These are phyloP conservation scores for Xanthorhoe spadicearia DNA, from an alignment of 2,888 invertebrate species.

Conservation along the genomic window DNA sequence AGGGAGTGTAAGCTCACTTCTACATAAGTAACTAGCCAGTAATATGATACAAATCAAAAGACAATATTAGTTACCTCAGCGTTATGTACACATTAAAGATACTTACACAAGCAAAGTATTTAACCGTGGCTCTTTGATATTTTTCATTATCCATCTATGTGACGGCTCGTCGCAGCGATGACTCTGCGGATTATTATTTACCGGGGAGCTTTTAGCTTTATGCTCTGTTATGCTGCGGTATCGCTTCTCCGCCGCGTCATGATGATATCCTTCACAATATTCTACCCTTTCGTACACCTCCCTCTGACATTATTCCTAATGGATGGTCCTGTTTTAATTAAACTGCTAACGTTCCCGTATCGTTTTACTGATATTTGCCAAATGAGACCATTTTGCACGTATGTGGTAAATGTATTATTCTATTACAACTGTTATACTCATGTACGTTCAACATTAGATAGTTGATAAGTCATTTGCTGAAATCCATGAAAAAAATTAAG, in stretches of 20 bases:
- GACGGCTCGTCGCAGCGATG: slow-evolving; percentile 47
- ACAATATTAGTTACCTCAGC: slow-evolving; percentile 16
- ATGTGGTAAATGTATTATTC: slow-evolving; percentile 26
- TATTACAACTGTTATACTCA: slow-evolving; percentile 21
- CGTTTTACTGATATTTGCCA: slow-evolving; percentile 31
- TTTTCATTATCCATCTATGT: slow-evolving; percentile 48
- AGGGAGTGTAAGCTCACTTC: too few relatives aligned
- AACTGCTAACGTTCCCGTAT: slow-evolving; percentile 33
- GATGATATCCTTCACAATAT: slow-evolving; percentile 45
- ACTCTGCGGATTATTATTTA: slow-evolving; percentile 50
- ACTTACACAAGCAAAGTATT: slow-evolving; percentile 33
- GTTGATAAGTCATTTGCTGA: not conserved
- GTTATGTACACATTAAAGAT: slow-evolving; percentile 24
- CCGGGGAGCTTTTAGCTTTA: slow-evolving; percentile 53
- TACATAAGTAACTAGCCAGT: too few relatives aligned
- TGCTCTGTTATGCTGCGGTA: slow-evolving; percentile 47
- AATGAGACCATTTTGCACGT: slow-evolving; percentile 29
- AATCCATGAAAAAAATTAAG: too few relatives aligned
- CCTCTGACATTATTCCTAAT: slow-evolving; percentile 39
- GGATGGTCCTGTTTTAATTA: slow-evolving; percentile 38
- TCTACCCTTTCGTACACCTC: slow-evolving; percentile 39
- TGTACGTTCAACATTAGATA: not conserved
- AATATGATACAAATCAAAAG: too few relatives aligned
- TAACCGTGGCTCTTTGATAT: slow-evolving; percentile 41
- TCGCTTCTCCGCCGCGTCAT: slow-evolving; percentile 46